Evolutionary conservation across 2,888 invertebrate genomes (phyloP), one percentile per base, ranked within the genome.

Genomic region (Hecatera dysodea): DNA sequence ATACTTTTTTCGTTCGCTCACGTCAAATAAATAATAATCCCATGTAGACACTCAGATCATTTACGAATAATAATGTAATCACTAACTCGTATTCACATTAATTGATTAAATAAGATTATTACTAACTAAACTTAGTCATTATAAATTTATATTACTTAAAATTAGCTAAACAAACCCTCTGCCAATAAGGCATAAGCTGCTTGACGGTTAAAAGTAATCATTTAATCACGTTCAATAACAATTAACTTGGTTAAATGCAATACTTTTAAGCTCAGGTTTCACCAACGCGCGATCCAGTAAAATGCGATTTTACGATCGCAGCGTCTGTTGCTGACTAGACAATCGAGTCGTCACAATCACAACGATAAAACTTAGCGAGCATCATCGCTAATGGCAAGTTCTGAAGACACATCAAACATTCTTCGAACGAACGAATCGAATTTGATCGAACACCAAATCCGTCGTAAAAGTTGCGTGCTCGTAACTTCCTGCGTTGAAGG

Each of bases 401-500:
- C 83, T 71, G 59, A 64, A 65, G 72, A 78, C 67, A 78, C 62
- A 67, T 73, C 63, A 61, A 53, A 81, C 73, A 67, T 74, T 76
- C 78, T 62, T 61, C 60, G 62, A 84, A 78, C 67, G 67, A 82
- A 74, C 65, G 60, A 75, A 68, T 73, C 73, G 79, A 78, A 76
- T 81, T 68, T 61, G 62, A 67, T 81, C 83, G 36, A 56, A 76
- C 78, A 83, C 73, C 76, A 75, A 82, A 70, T 66, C 57, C 76
- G 59, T 72, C 78, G 83, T 80, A 81, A 87, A 76, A 81, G 87
- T 89, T 90, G 89, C 83, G 80, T 84, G 89, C 87, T 91, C 91
- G 87, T 90, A 91, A 91, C 89, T 92, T 93, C 91, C 93, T 93
- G 92, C 93, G 85, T 84, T 86, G 80, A 84, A 86, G 84, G 82